Percentiles rank a stretch among this genome's conserved stretches.
phyloP scores from a whole-genome alignment of 2,888 invertebrate genomes.

The Sisyra nigra region DNA sequence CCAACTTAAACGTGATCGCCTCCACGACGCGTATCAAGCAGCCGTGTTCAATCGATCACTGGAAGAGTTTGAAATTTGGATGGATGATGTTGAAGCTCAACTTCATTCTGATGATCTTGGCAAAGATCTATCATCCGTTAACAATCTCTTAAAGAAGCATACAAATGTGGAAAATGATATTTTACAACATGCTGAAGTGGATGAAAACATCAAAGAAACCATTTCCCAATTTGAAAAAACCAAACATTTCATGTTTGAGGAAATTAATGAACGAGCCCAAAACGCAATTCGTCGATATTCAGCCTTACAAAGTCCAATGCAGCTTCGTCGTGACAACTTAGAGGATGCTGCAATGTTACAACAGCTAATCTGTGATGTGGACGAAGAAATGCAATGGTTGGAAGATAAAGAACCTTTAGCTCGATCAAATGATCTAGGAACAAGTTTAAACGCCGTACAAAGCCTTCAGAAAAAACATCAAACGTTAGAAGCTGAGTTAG shows the following conservation, averaged over 20 bases:
- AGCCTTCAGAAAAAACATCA: conserved; percentile 88
- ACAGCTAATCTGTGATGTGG: conserved; percentile 80
- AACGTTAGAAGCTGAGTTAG: conserved; percentile 74
- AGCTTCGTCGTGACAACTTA: conserved; percentile 78
- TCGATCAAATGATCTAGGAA: conserved; percentile 46
- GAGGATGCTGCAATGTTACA: conserved; percentile 80
- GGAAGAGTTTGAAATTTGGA: conserved; percentile 88
- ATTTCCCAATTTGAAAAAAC: conserved; percentile 62
- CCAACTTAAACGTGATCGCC: conserved; percentile 63
- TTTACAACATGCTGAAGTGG: conserved; percentile 65
- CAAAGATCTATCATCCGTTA: conserved; percentile 75
- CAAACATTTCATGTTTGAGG: conserved; percentile 79
- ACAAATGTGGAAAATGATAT: conserved; percentile 76
- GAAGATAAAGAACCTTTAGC: conserved; percentile 56
- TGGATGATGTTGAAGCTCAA: conserved; percentile 73
- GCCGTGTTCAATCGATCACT: conserved; percentile 72
- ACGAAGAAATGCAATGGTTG: conserved; percentile 89
- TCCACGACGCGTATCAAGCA: conserved; percentile 86
- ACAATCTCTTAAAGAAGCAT: conserved; percentile 65
- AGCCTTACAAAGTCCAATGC: conserved; percentile 75
- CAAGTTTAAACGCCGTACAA: conserved; percentile 56
- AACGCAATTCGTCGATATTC: conserved; percentile 52
- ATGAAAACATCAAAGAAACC: conserved; percentile 61
- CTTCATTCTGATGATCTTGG: conserved; percentile 64
- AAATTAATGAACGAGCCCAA: conserved; percentile 60